A percentile compares a stretch with the other conserved stretches of the same genome.
phyloP scores from a whole-genome alignment of 2,888 invertebrate species.

The Alviniconcha strummeri region DNA sequence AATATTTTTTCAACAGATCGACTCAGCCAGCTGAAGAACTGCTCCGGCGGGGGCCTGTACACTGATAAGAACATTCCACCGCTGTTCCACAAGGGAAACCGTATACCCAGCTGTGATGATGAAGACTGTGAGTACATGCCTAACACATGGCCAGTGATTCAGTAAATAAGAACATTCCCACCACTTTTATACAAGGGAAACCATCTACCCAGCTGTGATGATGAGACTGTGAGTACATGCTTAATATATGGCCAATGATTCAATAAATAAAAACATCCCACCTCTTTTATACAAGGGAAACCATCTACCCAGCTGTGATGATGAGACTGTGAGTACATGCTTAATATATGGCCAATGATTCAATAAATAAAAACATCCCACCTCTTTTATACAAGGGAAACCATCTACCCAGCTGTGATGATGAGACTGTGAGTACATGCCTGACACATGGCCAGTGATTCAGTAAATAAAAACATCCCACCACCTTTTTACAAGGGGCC shows the following conservation, averaged over 20 bases:
- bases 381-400: too few relatives aligned
- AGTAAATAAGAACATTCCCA: constrained; percentile 52
- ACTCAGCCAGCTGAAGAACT: constrained; percentile 60
- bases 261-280: constrained; percentile 33
- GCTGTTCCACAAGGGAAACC: constrained; percentile 61
- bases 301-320: constrained; percentile 35
- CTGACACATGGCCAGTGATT: too few relatives aligned
- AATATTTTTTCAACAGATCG: constrained; percentile 51
- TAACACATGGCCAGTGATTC: too few relatives aligned
- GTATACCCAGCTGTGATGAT: constrained; percentile 46
- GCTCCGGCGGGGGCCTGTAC: constrained; percentile 55
- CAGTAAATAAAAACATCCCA: constrained; percentile 53
- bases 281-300: too few relatives aligned
- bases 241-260: too few relatives aligned
- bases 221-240: too few relatives aligned
- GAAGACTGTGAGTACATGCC: constrained; percentile 45
- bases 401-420: too few relatives aligned
- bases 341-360: too few relatives aligned
- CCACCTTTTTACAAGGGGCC: constrained; percentile 61
- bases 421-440: too few relatives aligned
- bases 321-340: constrained; percentile 45
- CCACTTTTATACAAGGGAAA: too few relatives aligned
- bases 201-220: too few relatives aligned
- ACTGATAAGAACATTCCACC: constrained; percentile 61
- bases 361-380: too few relatives aligned